Evolutionary conservation across 2,113 vertebrate species (phyloP).

Genomic region (Peromyscus leucopus): DNA sequence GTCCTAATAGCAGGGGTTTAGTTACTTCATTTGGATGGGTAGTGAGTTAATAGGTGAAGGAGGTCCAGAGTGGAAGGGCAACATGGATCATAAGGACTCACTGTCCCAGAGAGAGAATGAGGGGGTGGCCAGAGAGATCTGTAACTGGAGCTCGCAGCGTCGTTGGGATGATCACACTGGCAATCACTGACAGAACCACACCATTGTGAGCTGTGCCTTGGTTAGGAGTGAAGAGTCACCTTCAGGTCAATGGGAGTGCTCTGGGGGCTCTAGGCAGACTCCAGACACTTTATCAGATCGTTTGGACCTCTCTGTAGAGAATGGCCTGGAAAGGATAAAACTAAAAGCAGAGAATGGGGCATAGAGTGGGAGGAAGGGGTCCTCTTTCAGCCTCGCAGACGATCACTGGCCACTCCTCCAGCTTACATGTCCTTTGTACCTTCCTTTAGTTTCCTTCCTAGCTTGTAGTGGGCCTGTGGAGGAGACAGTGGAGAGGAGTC

Average conservation of each 20-base stretch:
- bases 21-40: not conserved
- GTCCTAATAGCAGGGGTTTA: not conserved
- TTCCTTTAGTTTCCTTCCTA: not conserved
- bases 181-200: not conserved
- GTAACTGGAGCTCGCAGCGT: not conserved
- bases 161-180: not conserved
- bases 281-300: not conserved
- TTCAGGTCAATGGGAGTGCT: not conserved
- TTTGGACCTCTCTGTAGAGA: not conserved
- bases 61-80: not conserved
- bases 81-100: not conserved
- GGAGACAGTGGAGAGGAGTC: too few species aligned
- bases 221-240: not conserved
- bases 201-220: not conserved
- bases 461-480: not conserved
- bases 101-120: not conserved
- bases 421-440: not conserved
- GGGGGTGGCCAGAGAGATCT: not conserved
- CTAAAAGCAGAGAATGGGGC: not conserved
- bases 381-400: not conserved
- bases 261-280: not conserved
- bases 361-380: not conserved
- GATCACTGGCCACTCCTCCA: not conserved
- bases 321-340: not conserved
- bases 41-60: not conserved